These are phyloP conservation scores for Ischnura elegans DNA, from an alignment of 2,888 invertebrate species.

Conservation along the genomic window DNA sequence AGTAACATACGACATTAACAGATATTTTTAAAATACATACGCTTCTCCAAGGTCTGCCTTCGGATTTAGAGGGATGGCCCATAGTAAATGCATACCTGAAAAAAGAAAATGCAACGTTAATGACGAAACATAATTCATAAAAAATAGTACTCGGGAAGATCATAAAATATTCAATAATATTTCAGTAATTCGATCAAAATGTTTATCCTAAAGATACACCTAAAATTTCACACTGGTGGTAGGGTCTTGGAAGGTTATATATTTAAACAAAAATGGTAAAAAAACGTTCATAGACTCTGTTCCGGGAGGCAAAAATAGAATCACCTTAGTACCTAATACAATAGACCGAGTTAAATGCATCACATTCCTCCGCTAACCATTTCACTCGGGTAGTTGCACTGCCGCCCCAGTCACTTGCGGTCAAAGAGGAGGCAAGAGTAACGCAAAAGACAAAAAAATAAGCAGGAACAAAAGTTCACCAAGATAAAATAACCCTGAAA, in stretches of 20 bases:
- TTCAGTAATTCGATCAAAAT: too few species aligned
- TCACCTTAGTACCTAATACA: not conserved
- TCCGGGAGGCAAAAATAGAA: not conserved
- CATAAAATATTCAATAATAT: too few species aligned
- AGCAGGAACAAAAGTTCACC: not conserved
- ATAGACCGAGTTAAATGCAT: not conserved
- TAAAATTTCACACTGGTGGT: too few species aligned
- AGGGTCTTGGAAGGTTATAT: too few species aligned
- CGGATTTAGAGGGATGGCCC: not conserved
- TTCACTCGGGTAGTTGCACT: not conserved
- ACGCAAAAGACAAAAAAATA: not conserved
- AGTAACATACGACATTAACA: too few species aligned
- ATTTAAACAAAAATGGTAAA: too few species aligned
- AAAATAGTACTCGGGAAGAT: not conserved
- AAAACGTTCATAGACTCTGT: not conserved
- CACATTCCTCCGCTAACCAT: not conserved
- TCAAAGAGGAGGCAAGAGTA: not conserved
- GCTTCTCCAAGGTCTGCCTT: not conserved
- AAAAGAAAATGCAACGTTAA: not conserved
- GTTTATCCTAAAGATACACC: too few species aligned
- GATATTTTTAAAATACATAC: too few species aligned
- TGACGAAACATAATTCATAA: not conserved
- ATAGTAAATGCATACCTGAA: not conserved
- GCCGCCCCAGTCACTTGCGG: not conserved
- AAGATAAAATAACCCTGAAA: not conserved